Conservation (phyloP, 2,888 invertebrate genomes). For the Hipparchia semele region DNA sequence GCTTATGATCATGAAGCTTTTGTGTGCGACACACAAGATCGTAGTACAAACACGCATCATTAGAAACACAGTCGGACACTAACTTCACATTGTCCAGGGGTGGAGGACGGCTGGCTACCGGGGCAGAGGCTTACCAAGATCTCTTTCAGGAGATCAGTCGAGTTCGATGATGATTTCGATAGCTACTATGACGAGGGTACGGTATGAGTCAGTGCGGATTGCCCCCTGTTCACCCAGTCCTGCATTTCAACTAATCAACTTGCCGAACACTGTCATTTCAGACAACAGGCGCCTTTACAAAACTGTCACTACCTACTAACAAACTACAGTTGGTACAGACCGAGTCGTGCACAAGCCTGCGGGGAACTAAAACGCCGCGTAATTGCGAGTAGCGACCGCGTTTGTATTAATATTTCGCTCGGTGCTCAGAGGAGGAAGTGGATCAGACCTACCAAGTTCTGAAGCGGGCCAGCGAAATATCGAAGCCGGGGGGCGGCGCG, state of each 20-base stretch:
- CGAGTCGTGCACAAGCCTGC: constrained; percentile 18
- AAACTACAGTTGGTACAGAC: constrained; percentile 25
- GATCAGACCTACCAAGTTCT: constrained; percentile 97
- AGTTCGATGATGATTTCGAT: constrained; percentile 80
- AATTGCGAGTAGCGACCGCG: constrained; percentile 42
- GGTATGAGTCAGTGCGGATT: constrained; percentile 68
- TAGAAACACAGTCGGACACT: constrained; percentile 62
- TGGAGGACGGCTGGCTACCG: constrained; percentile 79
- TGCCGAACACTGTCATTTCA: constrained; percentile 38
- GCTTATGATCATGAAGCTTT: constrained; percentile 28
- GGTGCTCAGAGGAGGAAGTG: constrained; percentile 87
- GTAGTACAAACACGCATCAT: constrained; percentile 44
- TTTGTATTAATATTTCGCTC: constrained; percentile 72
- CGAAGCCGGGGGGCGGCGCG: constrained; percentile 82
- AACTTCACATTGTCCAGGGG: constrained; percentile 75
- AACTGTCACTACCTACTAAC: constrained; percentile 47
- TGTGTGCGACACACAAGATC: constrained; percentile 27
- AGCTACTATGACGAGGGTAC: constrained; percentile 78
- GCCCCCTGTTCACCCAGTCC: constrained; percentile 67
- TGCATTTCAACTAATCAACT: constrained; percentile 48
- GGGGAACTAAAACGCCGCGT: constrained; percentile 25
- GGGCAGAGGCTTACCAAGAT: constrained; percentile 81
- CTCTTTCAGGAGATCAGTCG: constrained; percentile 77
- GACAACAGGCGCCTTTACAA: constrained; percentile 35
- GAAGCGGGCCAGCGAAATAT: constrained; percentile 96